A percentile compares a stretch with the other conserved stretches of the same genome.
Conservation (phyloP, 2,888 invertebrate genomes). For the Monoplex corrugatus region DNA sequence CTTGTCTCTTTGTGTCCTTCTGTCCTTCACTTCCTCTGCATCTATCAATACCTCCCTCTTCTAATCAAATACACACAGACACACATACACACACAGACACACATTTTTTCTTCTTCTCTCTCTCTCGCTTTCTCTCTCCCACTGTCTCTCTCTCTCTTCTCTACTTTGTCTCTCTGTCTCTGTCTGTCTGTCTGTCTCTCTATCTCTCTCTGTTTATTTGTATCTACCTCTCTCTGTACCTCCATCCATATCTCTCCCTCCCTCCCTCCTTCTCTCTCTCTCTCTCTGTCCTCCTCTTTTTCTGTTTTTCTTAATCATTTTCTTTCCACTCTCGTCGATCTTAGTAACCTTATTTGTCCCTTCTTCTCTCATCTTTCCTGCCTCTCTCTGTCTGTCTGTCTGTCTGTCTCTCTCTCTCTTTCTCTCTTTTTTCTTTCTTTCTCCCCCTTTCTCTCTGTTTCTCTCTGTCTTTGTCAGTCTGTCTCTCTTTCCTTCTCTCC, state of each 20-base stretch:
- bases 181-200: not conserved
- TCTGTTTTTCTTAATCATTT: not conserved
- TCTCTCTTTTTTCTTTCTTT: not conserved
- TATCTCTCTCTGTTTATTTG: not conserved
- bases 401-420: slow-evolving; percentile 8
- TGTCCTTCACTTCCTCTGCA: not conserved
- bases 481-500: too few species aligned
- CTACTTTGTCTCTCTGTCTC: not conserved
- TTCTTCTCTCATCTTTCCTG: not conserved
- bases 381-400: slow-evolving; percentile 10
- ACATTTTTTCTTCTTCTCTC: too few species aligned
- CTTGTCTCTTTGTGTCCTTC: not conserved
- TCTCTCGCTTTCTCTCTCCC: not conserved
- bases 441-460: not conserved
- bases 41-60: not conserved
- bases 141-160: not conserved
- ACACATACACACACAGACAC: too few species aligned
- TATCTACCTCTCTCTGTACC: too few species aligned
- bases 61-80: too few species aligned
- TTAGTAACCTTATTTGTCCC: not conserved
- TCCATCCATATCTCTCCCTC: not conserved
- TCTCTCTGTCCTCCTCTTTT: not conserved
- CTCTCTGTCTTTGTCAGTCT: not conserved
- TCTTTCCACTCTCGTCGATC: too few species aligned
- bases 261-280: not conserved